These are phyloP conservation scores for Clistopyga incitator DNA, from an alignment of 2,888 invertebrate species.

Conservation along the genomic window DNA sequence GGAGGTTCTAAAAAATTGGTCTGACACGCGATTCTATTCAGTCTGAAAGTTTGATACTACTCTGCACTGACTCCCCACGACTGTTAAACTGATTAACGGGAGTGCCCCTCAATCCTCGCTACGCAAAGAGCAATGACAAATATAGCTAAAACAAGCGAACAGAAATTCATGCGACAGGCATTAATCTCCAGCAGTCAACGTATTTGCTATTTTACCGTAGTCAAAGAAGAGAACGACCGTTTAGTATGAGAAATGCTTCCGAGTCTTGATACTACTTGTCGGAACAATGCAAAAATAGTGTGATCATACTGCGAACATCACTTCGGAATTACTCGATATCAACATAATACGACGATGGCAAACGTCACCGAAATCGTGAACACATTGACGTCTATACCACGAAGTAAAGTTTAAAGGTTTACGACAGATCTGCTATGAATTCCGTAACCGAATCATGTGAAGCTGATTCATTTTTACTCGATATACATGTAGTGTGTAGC, in stretches of 20 bases:
- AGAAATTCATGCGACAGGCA: neutral
- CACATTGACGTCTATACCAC: neutral
- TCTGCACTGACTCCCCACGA: too few relatives aligned
- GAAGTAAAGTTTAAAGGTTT: neutral
- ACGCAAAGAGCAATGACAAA: neutral
- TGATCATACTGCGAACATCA: slow-evolving; percentile 2
- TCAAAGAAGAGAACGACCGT: neutral
- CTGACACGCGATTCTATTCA: neutral
- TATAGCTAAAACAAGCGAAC: neutral
- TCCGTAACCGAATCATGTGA: neutral
- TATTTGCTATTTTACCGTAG: neutral
- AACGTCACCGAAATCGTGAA: slow-evolving; percentile 23
- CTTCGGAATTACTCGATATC: neutral
- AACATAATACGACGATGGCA: neutral
- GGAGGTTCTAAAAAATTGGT: neutral
- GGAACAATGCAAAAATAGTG: neutral
- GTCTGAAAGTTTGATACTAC: neutral
- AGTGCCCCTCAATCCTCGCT: neutral
- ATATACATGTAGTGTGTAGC: slow-evolving; percentile 10
- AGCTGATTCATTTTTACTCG: slow-evolving; percentile 13
- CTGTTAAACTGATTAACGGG: neutral
- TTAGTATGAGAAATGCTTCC: neutral
- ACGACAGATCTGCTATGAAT: neutral
- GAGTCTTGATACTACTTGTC: neutral
- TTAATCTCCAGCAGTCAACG: neutral